Evolutionary conservation across 2,797 vertebrate genomes (phyloP), one percentile per base, ranked within the genome.

Genomic region (Pogoniulus pusillus): DNA sequence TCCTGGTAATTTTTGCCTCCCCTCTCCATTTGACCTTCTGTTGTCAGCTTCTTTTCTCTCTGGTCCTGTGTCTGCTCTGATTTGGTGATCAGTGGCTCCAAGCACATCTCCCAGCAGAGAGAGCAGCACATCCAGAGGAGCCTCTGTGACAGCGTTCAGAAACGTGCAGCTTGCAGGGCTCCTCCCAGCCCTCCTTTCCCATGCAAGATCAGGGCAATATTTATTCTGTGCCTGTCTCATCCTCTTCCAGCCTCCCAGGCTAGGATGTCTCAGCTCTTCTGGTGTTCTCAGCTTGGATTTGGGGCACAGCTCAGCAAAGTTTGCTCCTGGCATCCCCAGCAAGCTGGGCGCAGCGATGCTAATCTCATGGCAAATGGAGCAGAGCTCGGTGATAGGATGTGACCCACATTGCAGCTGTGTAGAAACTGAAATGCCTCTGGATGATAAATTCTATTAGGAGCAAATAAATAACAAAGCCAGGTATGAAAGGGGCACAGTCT

Each of bases 371-470:
- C 23, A 75, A 79, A 91, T 80, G 82, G 47, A 85, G 47, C 43
- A 78, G 26, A 78, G 70, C 76, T 85, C 29, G 29, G n/a, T 76
- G 76, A 24, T 68, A 43, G 87, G 70, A 91, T 95, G 90, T 93
- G 79, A 91, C 73, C 63, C 57, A 60, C 89, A 89, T 65, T 71
- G 30, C 64, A 75, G 30, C n/a, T 62, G 54, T 78, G 53, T 78
- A 58, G 85, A 91, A 94, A 76, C 49, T 37, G 63, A 75, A 89
- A 87, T 89, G 80, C 64, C 9, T 76, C 68, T 53, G 18, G 59
- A 69, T 79, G 43, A 85, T 45, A 72, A 68, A 60, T 77, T 77
- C 47, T 71, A 43, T 49, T 82, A 71, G 75, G 89, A 92, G 76
- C 9, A 87, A 91, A 91, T 59, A 91, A 88, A 88, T 84, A 84